These are phyloP conservation scores for Plutella xylostella DNA, from an alignment of 2,888 invertebrate species.

Conservation along the genomic window DNA sequence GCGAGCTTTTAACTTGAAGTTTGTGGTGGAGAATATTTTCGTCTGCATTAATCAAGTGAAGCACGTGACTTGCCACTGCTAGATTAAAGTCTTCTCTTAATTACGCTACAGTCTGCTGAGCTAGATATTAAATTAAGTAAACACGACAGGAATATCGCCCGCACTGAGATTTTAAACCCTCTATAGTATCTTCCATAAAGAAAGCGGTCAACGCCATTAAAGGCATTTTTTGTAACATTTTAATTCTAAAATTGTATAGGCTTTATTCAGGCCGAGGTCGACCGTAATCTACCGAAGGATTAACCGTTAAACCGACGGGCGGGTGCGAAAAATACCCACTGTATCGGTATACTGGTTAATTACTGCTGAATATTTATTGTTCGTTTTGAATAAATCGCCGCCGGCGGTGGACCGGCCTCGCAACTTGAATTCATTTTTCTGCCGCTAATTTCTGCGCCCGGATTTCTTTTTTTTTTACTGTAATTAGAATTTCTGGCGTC, in stretches of 20 bases:
- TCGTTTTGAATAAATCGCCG: conserved; percentile 64
- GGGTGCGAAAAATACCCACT: conserved; percentile 43
- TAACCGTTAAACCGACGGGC: conserved; percentile 49
- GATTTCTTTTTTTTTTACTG: not conserved
- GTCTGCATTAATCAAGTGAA: no score
- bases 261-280: conserved; percentile 38
- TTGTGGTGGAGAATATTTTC: no score
- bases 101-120: no score
- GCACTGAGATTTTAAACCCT: no score
- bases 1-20: no score
- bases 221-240: not conserved
- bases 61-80: no score
- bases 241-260: conserved; percentile 1
- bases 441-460: conserved; percentile 29
- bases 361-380: conserved; percentile 68
- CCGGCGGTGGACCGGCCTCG: conserved; percentile 49
- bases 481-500: not conserved
- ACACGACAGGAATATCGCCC: no score
- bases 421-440: conserved; percentile 49
- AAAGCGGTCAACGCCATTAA: no score
- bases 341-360: conserved; percentile 54
- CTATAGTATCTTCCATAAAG: no score
- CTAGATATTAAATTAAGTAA: no score
- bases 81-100: no score
- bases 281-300: conserved; percentile 53